Percentiles rank a stretch among this genome's conserved stretches.
phyloP scores from a whole-genome alignment of 2,888 invertebrate species.

The Netelia virgata region DNA sequence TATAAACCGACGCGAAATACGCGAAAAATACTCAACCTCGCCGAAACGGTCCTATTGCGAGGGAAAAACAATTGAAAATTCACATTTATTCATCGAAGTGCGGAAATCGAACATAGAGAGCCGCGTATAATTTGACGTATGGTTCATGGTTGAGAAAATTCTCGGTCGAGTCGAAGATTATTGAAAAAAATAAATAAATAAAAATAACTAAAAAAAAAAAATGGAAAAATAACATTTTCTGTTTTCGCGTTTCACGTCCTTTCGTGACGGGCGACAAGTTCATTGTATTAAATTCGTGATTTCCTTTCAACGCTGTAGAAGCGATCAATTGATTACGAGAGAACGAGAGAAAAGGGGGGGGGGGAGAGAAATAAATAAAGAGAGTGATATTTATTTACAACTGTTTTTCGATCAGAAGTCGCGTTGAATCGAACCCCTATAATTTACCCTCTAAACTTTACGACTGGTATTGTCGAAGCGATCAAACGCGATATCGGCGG shows the following conservation, averaged over 20 bases:
- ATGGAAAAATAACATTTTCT: not conserved
- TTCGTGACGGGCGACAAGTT: not conserved
- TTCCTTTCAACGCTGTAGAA: not conserved
- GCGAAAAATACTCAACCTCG: not conserved
- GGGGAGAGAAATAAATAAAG: not conserved
- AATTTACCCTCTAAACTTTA: constrained; percentile 33
- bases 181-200: not conserved
- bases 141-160: not conserved
- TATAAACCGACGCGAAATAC: not conserved
- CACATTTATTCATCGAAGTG: too few species aligned
- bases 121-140: too few species aligned
- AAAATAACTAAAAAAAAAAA: not conserved
- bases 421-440: not conserved
- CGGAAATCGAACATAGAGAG: too few species aligned
- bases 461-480: constrained; percentile 28
- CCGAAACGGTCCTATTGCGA: not conserved
- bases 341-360: not conserved
- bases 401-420: not conserved
- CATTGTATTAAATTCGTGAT: constrained; percentile 10
- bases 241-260: not conserved
- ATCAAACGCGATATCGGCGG: constrained; percentile 50
- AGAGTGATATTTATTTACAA: not conserved
- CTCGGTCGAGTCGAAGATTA: not conserved
- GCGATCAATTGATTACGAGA: not conserved
- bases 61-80: too few species aligned